A percentile compares a stretch with the other conserved stretches of the same genome.
Conservation (phyloP, 1,140 invertebrate genomes). For the Tachypleus tridentatus region DNA sequence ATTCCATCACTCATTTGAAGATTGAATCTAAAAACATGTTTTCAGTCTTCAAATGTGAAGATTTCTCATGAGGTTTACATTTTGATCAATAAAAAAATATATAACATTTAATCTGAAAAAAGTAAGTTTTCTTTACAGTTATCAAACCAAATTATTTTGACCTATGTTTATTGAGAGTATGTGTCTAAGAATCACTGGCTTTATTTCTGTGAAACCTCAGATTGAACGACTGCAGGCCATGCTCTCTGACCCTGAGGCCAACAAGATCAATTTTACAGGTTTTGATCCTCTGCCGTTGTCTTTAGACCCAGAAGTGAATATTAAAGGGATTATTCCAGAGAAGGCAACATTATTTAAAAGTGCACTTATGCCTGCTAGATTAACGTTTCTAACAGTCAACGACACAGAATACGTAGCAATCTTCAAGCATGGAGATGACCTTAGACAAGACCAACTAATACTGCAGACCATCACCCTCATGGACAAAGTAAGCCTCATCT, state of each 20-base stretch:
- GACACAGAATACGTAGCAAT: slow-evolving; percentile 85
- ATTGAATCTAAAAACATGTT: too few species aligned
- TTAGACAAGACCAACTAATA: slow-evolving; percentile 97
- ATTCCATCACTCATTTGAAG: too few species aligned
- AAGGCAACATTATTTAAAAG: slow-evolving; percentile 90
- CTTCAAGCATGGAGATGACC: slow-evolving; percentile 96
- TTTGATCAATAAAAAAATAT: background rate
- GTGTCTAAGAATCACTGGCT: too few species aligned
- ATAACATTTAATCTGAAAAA: background rate
- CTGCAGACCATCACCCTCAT: slow-evolving; percentile 93
- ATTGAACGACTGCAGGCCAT: slow-evolving; percentile 72
- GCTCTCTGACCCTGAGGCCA: slow-evolving; percentile 62
- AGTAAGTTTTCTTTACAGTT: background rate
- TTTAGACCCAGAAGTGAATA: slow-evolving; percentile 78
- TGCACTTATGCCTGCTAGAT: slow-evolving; percentile 89
- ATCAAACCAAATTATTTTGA: slow-evolving; percentile 13
- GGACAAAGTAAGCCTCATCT: slow-evolving; percentile 49
- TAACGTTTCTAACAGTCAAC: slow-evolving; percentile 75
- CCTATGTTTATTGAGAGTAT: too few species aligned
- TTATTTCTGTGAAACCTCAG: slow-evolving; percentile 22
- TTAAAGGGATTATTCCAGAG: slow-evolving; percentile 76
- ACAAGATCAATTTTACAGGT: slow-evolving; percentile 77
- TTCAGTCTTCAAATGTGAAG: too few species aligned
- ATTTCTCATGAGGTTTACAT: too few species aligned
- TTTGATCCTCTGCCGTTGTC: slow-evolving; percentile 77